Conservation (phyloP, 2,888 invertebrate species). For the Andrena trimmerana region DNA sequence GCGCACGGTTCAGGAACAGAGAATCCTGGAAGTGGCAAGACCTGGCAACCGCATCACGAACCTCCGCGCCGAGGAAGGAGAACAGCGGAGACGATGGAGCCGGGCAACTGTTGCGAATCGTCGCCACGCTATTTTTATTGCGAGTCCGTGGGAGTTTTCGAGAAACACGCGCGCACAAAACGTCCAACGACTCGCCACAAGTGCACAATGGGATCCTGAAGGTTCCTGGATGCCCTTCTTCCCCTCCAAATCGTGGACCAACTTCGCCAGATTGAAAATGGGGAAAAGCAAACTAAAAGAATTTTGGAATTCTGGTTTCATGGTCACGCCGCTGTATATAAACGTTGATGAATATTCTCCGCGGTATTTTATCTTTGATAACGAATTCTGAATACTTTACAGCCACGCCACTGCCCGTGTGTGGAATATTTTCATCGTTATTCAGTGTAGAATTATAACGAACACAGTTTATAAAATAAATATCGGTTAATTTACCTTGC, state of each 20-base stretch:
- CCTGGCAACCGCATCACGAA: conserved; percentile 25
- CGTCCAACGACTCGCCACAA: conserved; percentile 27
- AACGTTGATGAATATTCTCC: too few relatives aligned
- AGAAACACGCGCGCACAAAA: conserved; percentile 8
- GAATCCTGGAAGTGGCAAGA: conserved; percentile 36
- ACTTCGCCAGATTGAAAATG: too few relatives aligned
- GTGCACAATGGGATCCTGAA: conserved; percentile 27
- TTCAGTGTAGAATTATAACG: too few relatives aligned
- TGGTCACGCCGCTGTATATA: too few relatives aligned
- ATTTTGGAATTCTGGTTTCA: too few relatives aligned
- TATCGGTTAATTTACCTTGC: too few relatives aligned
- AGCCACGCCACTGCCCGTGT: too few relatives aligned
- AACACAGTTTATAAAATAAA: too few relatives aligned
- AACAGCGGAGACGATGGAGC: conserved; percentile 37
- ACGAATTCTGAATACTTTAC: too few relatives aligned
- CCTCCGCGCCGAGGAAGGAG: conserved; percentile 17
- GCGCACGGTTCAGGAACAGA: conserved; percentile 34
- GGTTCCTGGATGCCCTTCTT: conserved; percentile 15
- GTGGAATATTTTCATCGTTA: too few relatives aligned
- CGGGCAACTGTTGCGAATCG: conserved; percentile 43
- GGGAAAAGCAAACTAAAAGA: too few relatives aligned
- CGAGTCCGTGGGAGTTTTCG: background rate
- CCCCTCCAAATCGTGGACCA: background rate
- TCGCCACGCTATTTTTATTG: conserved; percentile 46
- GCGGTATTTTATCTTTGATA: too few relatives aligned